These are phyloP conservation scores for Hylaeus anthracinus DNA, from an alignment of 1,140 invertebrate genomes.

Conservation along the genomic window DNA sequence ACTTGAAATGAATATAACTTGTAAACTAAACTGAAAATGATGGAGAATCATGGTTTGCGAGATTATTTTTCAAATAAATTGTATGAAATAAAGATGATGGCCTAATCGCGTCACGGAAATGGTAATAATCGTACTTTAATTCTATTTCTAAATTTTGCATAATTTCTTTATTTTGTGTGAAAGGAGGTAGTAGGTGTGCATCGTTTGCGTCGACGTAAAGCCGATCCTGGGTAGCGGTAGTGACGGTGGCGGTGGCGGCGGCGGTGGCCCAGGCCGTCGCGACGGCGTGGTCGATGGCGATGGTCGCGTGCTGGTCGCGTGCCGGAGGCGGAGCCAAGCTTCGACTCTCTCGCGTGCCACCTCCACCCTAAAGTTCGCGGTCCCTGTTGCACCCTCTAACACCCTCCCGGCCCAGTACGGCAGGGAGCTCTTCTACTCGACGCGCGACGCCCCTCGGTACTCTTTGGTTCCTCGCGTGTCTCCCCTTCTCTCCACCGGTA, in stretches of 20 bases:
- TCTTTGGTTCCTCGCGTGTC: constrained; percentile 44
- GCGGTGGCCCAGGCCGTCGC: constrained; percentile 49
- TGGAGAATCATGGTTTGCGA: no score
- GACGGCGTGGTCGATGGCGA: constrained; percentile 59
- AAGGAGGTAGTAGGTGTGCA: no score
- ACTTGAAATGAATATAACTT: no score
- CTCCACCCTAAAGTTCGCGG: constrained; percentile 57
- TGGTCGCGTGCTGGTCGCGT: constrained; percentile 79
- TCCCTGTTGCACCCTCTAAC: constrained; percentile 57
- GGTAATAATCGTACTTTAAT: background rate
- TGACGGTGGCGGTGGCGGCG: background rate
- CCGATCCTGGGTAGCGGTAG: background rate
- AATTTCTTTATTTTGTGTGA: no score
- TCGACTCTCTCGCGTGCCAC: constrained; percentile 65
- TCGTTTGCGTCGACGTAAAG: no score
- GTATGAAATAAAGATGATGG: no score
- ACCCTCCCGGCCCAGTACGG: constrained; percentile 31
- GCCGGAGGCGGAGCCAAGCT: constrained; percentile 76
- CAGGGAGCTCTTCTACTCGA: constrained; percentile 40
- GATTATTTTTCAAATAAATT: no score
- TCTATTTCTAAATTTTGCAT: no score
- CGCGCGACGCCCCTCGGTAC: constrained; percentile 47
- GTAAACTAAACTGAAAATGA: no score
- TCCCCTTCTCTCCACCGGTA: constrained; percentile 26
- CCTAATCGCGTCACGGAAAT: background rate